Percentiles rank a stretch among this genome's conserved stretches.
These are phyloP conservation scores for Bathynomus jamesi DNA, from an alignment of 1,140 invertebrate species.

Conservation along the genomic window DNA sequence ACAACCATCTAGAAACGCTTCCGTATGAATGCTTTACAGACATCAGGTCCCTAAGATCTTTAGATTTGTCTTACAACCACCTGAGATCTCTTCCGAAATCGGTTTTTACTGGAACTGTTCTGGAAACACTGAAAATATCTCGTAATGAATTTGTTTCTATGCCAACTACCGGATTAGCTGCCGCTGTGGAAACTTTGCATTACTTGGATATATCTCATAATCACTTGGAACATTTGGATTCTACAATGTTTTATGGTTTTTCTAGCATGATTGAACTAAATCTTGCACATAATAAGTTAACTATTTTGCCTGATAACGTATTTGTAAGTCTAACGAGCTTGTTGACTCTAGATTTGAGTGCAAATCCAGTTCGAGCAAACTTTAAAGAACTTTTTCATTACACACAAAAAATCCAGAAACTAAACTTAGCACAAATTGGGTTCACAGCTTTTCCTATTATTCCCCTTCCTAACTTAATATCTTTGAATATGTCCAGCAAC, in stretches of 20 bases:
- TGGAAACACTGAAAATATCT: slow-evolving; percentile 71
- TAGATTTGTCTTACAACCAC: slow-evolving; percentile 67
- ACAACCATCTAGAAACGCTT: slow-evolving; percentile 65
- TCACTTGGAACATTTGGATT: slow-evolving; percentile 74
- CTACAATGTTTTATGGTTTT: slow-evolving; percentile 73
- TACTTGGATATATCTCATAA: slow-evolving; percentile 41
- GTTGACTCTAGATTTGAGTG: slow-evolving; percentile 66
- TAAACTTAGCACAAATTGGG: slow-evolving; percentile 64
- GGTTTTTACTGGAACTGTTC: slow-evolving; percentile 63
- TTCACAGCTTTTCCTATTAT: slow-evolving; percentile 62
- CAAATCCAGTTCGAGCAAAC: slow-evolving; percentile 72
- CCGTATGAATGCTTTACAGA: slow-evolving; percentile 75
- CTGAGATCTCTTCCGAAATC: slow-evolving; percentile 66
- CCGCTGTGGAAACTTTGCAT: slow-evolving; percentile 34
- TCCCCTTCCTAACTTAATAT: slow-evolving; percentile 60
- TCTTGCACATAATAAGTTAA: slow-evolving; percentile 69
- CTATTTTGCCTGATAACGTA: slow-evolving; percentile 77
- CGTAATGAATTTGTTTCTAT: slow-evolving; percentile 68
- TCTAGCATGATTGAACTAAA: slow-evolving; percentile 68
- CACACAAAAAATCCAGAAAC: slow-evolving; percentile 62
- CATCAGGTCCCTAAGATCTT: slow-evolving; percentile 60
- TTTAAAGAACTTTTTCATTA: slow-evolving; percentile 85
- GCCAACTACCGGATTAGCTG: slow-evolving; percentile 38
- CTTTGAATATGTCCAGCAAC: slow-evolving; percentile 67
- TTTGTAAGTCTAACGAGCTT: slow-evolving; percentile 68